Evolutionary conservation across 2,888 invertebrate species (phyloP), one percentile per base, ranked within the genome.

Genomic region (Bedellia somnulentella): DNA sequence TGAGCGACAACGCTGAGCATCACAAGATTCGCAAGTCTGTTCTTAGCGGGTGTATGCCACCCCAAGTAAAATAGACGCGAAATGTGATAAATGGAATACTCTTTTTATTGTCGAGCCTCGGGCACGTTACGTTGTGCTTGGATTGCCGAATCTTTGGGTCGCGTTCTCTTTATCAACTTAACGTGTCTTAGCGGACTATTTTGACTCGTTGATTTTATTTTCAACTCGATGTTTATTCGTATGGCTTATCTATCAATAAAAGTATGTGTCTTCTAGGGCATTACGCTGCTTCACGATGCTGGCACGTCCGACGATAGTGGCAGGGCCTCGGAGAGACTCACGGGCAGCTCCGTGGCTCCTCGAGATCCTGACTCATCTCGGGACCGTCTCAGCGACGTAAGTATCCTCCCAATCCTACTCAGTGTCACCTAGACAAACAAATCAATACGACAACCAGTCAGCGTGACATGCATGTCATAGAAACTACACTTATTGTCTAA

Each of bases 281-380:
- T 86, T 67, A 82, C 82, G 64, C 78, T 83, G 70, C 80, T 80
- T 62, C 82, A 82, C 64, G 87, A 88, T 80, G 86, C 87, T 67
- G 87, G 87, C 57, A 88, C 88, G 59, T 88, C 87, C 64, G 88
- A 88, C 78, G 88, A 88, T 75, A 88, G 87, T 77, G 87, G 87
- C 53, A 80, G 87, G 67, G 88, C 87, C 51, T 87, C 87, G 48
- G 87, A 87, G 79, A 81, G 87, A 57, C 81, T 87, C 61, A 84
- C 87, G 63, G 83, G 86, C 70, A 83, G 86, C 70, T 85, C 84
- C 38, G 83, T 83, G 56, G 82, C 83, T 50, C 83, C 83, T 53
- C 80, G 87, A 60, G 86, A 87, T 75, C 86, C 87, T 55, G 87
- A 87, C 75, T 87, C 86, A 71, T 87, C 87, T 58, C 83, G 85